phyloP scores from a whole-genome alignment of 2,797 vertebrate species.

The Pteronotus mesoamericanus region DNA sequence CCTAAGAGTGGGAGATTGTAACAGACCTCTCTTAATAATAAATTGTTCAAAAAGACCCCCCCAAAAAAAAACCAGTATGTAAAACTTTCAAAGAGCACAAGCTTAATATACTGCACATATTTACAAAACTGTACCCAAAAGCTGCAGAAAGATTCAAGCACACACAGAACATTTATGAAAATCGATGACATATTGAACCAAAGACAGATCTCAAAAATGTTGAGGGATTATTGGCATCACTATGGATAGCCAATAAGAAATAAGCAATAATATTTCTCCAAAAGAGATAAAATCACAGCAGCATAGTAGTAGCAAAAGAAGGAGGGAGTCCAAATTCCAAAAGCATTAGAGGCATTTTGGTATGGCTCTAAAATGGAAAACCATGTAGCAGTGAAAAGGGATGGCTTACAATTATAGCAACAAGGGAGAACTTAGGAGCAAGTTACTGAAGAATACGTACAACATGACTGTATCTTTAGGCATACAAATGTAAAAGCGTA shows the following conservation, averaged over 20 bases:
- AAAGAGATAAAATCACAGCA: background rate
- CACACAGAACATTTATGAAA: background rate
- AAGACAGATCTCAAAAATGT: background rate
- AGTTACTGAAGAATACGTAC: background rate
- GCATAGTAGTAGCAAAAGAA: background rate
- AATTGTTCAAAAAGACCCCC: background rate
- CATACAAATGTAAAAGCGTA: background rate
- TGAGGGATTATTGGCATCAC: background rate
- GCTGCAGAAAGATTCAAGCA: background rate
- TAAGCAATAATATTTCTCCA: background rate
- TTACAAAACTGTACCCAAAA: background rate
- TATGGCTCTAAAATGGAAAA: rapidly evolving
- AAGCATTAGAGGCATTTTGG: no score
- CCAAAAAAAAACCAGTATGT: background rate
- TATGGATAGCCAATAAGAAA: background rate
- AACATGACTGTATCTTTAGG: background rate
- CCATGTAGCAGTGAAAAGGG: background rate
- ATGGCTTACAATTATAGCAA: background rate
- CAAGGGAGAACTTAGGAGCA: background rate
- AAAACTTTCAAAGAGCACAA: background rate
- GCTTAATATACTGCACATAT: background rate
- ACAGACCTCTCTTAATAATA: background rate
- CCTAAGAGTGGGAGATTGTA: background rate
- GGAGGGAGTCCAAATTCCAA: background rate
- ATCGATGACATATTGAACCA: background rate